These are phyloP conservation scores for Triplophysa tibetana DNA, from an alignment of 2,113 vertebrate genomes.

Conservation along the genomic window DNA sequence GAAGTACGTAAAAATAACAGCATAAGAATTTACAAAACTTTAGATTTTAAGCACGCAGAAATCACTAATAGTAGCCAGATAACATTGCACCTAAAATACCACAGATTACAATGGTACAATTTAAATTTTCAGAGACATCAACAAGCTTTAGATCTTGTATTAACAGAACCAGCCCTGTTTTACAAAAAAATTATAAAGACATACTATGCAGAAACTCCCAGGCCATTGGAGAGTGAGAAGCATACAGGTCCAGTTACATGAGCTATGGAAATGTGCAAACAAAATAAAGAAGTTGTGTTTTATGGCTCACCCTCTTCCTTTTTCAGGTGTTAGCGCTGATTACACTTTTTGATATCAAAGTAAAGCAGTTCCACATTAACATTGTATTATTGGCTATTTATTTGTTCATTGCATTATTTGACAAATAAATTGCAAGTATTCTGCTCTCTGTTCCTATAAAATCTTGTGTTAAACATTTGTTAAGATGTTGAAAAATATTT, in stretches of 20 bases:
- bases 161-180: neutral
- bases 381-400: neutral
- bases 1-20: neutral
- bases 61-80: neutral
- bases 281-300: neutral
- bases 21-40: neutral
- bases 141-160: neutral
- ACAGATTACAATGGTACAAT: neutral
- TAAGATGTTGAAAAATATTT: neutral
- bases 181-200: neutral
- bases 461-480: neutral
- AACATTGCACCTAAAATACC: neutral
- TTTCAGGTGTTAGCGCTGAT: neutral
- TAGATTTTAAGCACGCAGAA: neutral
- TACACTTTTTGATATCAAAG: neutral
- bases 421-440: neutral
- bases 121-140: neutral
- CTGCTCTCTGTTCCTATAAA: neutral
- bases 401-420: neutral
- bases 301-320: neutral
- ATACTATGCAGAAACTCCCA: constrained; percentile 72
- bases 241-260: constrained; percentile 69
- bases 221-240: constrained; percentile 74
- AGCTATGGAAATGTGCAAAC: constrained; percentile 8
- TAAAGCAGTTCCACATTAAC: neutral